Evolutionary conservation across 2,888 invertebrate genomes (phyloP), one percentile per base, ranked within the genome.

Genomic region (Netelia virgata): DNA sequence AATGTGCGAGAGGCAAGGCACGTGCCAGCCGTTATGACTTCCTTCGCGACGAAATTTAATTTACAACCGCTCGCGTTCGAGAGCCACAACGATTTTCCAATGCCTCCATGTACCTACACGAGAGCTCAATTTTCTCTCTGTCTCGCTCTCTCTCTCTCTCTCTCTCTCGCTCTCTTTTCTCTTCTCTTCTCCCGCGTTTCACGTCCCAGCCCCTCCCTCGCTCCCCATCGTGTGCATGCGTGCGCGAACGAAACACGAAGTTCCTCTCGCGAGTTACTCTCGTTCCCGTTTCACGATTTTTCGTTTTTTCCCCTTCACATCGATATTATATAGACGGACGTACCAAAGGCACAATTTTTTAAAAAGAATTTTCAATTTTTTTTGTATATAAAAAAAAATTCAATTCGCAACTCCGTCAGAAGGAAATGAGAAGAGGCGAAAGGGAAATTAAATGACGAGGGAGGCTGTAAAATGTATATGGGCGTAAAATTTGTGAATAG

Each of bases 21-120:
- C 91, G 91, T 90, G 90, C 90, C 89, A 75, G 78, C 87, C 89
- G 89, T 90, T 89, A 90, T 87, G 89, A 90, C 90, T 91, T 91
- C 89, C 89, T 90, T 88, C 82, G 79, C 87, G 85, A 89, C 89
- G 87, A 72, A 89, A 91, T 90, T 91, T 90, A 87, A 90, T 90
- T 90, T 91, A 89, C 87, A 88, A 86, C 89, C 87, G 85, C 87
- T 55, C 89, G 82, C 88, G 74, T 75, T 64, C 41, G 55, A 61
- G 66, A 43, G 43, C 43, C 10, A 41, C 28, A 50, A 43, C 74
- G 57, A 20, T 70, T 70, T 64, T 63, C 72, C 23, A 55, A 36
- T 70, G 41, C 43, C 61, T 28, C 28, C 28, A 28, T 55, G 55
- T n/a, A 55, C n/a, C n/a, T 55, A 55, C 18, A 9, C 18, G 18